Conservation (phyloP, 1,140 invertebrate genomes). For the Metopolophium dirhodum region DNA sequence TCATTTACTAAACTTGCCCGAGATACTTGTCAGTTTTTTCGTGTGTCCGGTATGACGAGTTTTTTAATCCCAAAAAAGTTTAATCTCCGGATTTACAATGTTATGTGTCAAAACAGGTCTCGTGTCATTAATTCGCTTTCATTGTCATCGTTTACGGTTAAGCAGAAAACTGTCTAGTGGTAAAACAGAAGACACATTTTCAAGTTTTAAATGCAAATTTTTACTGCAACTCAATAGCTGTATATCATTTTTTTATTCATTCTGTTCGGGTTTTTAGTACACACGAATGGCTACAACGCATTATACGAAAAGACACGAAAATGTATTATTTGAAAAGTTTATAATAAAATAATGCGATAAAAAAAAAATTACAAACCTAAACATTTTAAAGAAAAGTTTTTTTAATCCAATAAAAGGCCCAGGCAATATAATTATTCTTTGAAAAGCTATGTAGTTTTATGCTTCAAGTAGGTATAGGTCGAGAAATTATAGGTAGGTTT, state of each 20-base stretch:
- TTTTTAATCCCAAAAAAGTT: slow-evolving; percentile 30
- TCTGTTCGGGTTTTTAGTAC: not conserved
- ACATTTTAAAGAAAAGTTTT: not conserved
- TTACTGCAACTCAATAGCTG: not conserved
- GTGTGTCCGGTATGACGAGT: slow-evolving; percentile 32
- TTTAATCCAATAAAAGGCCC: not conserved
- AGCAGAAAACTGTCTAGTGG: not conserved
- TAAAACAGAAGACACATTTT: slow-evolving; percentile 23
- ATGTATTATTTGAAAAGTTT: slow-evolving; percentile 13
- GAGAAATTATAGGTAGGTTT: not conserved
- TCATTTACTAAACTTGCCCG: not conserved
- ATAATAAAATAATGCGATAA: not conserved
- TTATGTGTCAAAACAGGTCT: slow-evolving; percentile 45
- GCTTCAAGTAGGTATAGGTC: not conserved
- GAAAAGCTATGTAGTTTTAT: not conserved
- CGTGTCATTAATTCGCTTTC: slow-evolving; percentile 36
- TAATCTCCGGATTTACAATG: slow-evolving; percentile 43
- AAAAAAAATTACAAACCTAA: slow-evolving; percentile 19
- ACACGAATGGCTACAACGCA: not conserved
- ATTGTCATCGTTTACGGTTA: slow-evolving; percentile 26
- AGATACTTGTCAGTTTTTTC: slow-evolving; percentile 18
- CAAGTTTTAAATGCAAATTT: slow-evolving; percentile 26
- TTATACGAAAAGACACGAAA: not conserved
- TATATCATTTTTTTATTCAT: slow-evolving; percentile 7
- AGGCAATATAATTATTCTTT: not conserved